These are phyloP conservation scores for Myiagra hebetior DNA, from an alignment of 2,113 vertebrate species.

Conservation along the genomic window DNA sequence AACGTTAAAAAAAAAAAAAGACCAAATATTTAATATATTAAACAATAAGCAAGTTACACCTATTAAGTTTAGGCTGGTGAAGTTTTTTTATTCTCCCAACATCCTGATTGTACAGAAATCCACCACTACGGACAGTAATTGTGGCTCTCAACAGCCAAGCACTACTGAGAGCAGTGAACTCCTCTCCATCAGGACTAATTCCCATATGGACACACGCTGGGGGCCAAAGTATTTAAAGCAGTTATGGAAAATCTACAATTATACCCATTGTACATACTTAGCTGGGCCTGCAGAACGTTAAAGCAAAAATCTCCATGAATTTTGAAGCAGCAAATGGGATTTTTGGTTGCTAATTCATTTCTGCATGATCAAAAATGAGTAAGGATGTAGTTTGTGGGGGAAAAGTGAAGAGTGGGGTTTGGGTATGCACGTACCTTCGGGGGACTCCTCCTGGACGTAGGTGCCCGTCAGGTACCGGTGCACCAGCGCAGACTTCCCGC, in stretches of 20 bases:
- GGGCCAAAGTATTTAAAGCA: neutral
- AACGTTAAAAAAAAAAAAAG: neutral
- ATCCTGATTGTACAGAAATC: neutral
- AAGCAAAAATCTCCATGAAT: neutral
- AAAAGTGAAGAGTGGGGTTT: rapidly evolving
- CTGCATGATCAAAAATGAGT: neutral
- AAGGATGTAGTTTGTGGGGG: neutral
- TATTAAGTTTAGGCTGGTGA: neutral
- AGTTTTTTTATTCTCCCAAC: neutral
- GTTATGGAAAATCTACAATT: neutral
- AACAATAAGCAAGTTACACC: neutral
- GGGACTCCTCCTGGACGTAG: constrained; percentile 96
- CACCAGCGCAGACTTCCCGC: constrained; percentile 95
- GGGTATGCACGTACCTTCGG: constrained; percentile 82
- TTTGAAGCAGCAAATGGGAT: rapidly evolving
- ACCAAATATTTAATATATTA: neutral
- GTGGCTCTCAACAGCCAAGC: neutral
- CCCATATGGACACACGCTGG: neutral
- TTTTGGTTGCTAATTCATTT: neutral
- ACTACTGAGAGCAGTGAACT: neutral
- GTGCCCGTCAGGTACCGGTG: constrained; percentile 97
- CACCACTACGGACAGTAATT: neutral
- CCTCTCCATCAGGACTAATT: neutral
- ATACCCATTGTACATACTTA: rapidly evolving
- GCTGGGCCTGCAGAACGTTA: neutral